Base-by-base conservation (phyloP, 2,888 invertebrate genomes). In the Sycophila texana region DNA sequence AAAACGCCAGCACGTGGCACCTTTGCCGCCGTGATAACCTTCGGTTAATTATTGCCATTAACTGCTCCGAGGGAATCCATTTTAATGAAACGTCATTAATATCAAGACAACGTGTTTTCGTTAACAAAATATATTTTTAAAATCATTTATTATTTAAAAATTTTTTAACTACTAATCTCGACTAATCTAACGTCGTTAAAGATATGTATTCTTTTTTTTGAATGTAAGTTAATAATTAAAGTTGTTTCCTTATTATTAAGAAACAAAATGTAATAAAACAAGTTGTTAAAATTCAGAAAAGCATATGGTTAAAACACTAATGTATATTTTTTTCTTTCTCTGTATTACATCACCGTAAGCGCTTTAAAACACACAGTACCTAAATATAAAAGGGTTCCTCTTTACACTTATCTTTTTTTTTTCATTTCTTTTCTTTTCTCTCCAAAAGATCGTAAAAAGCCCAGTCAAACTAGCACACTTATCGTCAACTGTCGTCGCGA, bases 391-490 rank as follows among this genome's bases (percentile, higher is more conserved):
- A 30, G n/a, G n/a, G 14, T 30, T 26, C 16, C 26, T n/a, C 4
- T 22, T 20, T 14, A 18, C 20, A 39, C 10, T 3, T 26, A n/a
- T 60, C 26, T 22, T 75, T 68, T 12, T 0, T n/a, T 67, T 61
- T n/a, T n/a, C n/a, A n/a, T n/a, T n/a, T n/a, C n/a, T n/a, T n/a
- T n/a, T n/a, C n/a, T n/a, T 75, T 60, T 51, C 49, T 58, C 53
- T 39, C 4, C 7, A 5, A 39, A 39, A 0, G 26, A 30, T 70
- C 55, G 22, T 30, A 26, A 53, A 57, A 76, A 61, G 53, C 22
- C 22, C 49, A 47, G 55, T 47, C 63, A 63, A 77, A 70, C 63
- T 77, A 77, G 76, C 61, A 65, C 63, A 65, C 71, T 71, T 77
- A 77, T 77, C 55, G 55, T 57, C 57, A 70, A 65, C 70, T 71